phyloP scores from a whole-genome alignment of 2,113 vertebrate genomes.

The Dasyornis broadbenti region DNA sequence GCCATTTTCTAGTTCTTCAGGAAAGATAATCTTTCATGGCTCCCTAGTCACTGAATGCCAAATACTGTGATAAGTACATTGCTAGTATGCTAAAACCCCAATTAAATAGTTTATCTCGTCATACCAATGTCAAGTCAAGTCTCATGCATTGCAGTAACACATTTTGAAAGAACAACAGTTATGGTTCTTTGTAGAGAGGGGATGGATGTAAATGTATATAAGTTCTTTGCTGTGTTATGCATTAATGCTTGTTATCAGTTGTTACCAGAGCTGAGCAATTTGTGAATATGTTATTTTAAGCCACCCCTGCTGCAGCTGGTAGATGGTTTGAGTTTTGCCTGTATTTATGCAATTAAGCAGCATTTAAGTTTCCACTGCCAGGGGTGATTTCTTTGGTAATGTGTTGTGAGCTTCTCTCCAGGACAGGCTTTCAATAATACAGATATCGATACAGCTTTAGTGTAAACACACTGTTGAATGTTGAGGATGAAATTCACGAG shows the following conservation, averaged over 20 bases:
- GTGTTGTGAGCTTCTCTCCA: background rate
- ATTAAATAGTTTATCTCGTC: background rate
- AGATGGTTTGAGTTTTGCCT: background rate
- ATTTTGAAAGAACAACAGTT: background rate
- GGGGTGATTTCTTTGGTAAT: background rate
- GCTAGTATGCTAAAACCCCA: background rate
- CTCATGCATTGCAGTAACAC: background rate
- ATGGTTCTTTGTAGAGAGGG: background rate
- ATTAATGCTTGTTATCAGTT: background rate
- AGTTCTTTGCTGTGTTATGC: background rate
- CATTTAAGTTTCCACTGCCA: background rate
- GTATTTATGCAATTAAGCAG: background rate
- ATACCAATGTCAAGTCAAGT: background rate
- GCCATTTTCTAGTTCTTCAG: background rate
- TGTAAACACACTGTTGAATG: background rate
- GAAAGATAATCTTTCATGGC: background rate
- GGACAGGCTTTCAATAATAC: background rate
- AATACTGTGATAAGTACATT: background rate
- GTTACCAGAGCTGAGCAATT: background rate
- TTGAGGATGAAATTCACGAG: background rate
- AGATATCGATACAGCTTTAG: background rate
- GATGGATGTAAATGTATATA: background rate
- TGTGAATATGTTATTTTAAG: background rate
- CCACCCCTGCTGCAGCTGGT: background rate
- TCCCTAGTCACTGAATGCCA: background rate